Base-by-base conservation (phyloP, 2,113 vertebrate species). In the Oryzias celebensis region DNA sequence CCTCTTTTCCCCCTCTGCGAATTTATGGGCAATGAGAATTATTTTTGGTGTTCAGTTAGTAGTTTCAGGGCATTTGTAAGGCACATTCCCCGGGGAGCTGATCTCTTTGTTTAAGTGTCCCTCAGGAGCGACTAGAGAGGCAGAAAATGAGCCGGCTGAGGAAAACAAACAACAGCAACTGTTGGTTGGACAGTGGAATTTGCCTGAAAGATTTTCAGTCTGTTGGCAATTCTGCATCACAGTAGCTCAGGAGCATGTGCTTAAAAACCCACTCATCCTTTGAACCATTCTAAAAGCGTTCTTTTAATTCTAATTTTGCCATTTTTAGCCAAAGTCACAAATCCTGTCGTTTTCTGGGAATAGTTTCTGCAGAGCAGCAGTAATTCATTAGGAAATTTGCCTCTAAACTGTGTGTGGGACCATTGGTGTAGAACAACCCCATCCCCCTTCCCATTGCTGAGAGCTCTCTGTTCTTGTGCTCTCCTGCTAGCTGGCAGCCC, bases 51-150 rank as follows among this genome's bases (percentile, higher is more conserved):
- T 75, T 65, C 24, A 62, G 47, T 71, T 51, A 4, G 54, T 43
- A 58, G 57, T 68, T 82, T 55, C 44, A 36, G 75, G 79, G 70
- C 61, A 56, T 78, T 79, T 82, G 75, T 87, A 77, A 75, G 75
- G 62, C 55, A 60, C 55, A 62, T 58, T 73, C 76, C 80, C 82
- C 72, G 65, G 62, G 66, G 80, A 58, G 15, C 54, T 58, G 50
- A 70, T 71, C 62, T 78, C 66, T 83, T 87, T 81, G 87, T 82
- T 81, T 78, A 66, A 80, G 68, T 14, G 59, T 85, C 82, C 62
- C 84, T 65, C 20, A 64, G 71, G 76, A 83, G 65, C 60, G 26
- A 2, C 51, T 44, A 69, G 36, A 68, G 62, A 72, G 51, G 68
- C 73, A 53, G 75, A 80, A 73, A 78, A 83, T 51, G 3, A 31